These are phyloP conservation scores for Nymphicus hollandicus DNA, from an alignment of 2,113 vertebrate genomes.

Conservation along the genomic window DNA sequence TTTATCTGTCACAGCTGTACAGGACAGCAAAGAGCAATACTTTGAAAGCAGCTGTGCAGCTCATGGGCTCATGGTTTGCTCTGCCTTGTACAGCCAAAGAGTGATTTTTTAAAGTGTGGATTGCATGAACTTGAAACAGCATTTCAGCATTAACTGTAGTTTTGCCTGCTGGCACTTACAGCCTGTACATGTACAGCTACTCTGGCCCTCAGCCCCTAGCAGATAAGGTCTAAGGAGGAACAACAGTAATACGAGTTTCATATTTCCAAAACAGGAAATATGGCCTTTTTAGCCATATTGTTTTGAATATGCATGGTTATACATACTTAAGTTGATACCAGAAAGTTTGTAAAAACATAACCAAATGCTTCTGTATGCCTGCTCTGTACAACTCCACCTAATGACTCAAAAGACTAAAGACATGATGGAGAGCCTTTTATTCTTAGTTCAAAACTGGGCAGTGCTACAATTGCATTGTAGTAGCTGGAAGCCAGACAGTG, in stretches of 20 bases:
- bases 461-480: not conserved
- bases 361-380: not conserved
- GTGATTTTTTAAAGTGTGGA: not conserved
- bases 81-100: not conserved
- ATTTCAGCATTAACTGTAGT: not conserved
- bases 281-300: not conserved
- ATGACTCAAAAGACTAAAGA: not conserved
- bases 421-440: not conserved
- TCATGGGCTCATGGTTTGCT: not conserved
- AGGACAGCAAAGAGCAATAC: not conserved
- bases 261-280: not conserved
- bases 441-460: not conserved
- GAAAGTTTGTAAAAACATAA: not conserved
- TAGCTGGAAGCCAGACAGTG: constrained; percentile 1
- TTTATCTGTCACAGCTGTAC: not conserved
- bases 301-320: not conserved
- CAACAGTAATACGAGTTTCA: not conserved
- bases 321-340: not conserved
- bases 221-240: not conserved
- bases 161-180: not conserved
- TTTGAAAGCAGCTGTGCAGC: not conserved
- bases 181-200: not conserved
- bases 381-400: not conserved
- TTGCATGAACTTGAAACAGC: not conserved
- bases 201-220: not conserved